phyloP scores from a whole-genome alignment of 2,888 invertebrate genomes.

The Diaprepes abbreviatus region DNA sequence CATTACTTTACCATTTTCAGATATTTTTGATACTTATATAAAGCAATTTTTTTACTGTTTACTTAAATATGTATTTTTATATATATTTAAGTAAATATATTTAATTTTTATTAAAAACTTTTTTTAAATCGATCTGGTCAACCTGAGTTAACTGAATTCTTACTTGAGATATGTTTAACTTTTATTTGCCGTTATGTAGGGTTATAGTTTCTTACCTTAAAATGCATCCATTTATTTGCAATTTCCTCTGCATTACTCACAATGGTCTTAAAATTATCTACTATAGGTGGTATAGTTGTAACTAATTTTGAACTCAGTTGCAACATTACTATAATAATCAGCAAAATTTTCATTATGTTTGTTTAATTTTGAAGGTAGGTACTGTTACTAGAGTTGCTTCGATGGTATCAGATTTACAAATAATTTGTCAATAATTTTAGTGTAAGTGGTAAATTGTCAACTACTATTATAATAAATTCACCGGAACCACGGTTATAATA shows the following conservation, averaged over 20 bases:
- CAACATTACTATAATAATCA: neutral
- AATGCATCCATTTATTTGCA: slow-evolving; percentile 23
- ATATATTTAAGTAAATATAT: no score
- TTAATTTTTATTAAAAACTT: no score
- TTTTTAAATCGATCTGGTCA: no score
- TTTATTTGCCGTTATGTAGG: no score
- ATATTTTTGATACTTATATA: no score
- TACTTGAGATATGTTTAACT: no score
- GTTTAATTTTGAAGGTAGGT: neutral
- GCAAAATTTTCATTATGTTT: neutral
- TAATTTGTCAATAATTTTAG: neutral
- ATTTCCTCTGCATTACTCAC: neutral
- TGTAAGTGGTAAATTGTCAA: slow-evolving; percentile 2
- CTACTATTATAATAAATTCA: slow-evolving; percentile 32
- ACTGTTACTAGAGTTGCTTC: neutral
- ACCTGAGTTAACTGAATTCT: no score
- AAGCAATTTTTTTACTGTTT: no score
- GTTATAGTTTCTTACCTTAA: slow-evolving; percentile 31
- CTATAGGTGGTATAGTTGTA: neutral
- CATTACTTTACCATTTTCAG: no score
- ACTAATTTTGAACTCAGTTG: neutral
- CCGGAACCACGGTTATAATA: slow-evolving; percentile 34
- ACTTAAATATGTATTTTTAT: no score
- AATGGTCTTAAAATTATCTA: neutral
- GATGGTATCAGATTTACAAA: neutral